Percentiles rank a stretch among this genome's conserved stretches.
Conservation (phyloP, 1,140 invertebrate species). For the Nymphalis io region DNA sequence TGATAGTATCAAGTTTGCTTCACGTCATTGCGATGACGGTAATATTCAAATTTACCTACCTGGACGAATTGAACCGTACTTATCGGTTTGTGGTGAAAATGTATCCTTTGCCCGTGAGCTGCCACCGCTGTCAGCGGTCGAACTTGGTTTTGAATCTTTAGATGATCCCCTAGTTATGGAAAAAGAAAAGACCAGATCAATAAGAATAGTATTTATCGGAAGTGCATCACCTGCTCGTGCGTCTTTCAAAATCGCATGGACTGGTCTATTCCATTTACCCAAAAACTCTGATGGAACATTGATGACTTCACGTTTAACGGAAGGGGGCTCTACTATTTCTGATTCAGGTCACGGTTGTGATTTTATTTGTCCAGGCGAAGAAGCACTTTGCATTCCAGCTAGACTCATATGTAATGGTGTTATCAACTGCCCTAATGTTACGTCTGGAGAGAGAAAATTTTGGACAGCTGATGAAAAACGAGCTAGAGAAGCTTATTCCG, state of each 20-base stretch:
- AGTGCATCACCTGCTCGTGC: constrained; percentile 89
- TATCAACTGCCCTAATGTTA: constrained; percentile 89
- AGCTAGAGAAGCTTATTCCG: constrained; percentile 78
- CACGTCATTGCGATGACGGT: constrained; percentile 90
- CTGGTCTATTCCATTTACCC: constrained; percentile 92
- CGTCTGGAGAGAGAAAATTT: constrained; percentile 64
- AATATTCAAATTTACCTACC: constrained; percentile 91
- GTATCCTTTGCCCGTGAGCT: constrained; percentile 88
- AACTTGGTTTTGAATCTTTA: constrained; percentile 84
- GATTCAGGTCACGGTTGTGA: constrained; percentile 83
- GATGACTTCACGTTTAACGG: constrained; percentile 86
- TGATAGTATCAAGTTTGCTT: constrained; percentile 91
- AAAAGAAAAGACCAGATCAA: constrained; percentile 81
- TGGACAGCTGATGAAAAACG: constrained; percentile 75
- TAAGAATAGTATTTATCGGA: constrained; percentile 86
- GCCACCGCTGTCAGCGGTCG: constrained; percentile 88
- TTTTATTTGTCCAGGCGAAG: constrained; percentile 91
- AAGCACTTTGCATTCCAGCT: constrained; percentile 89
- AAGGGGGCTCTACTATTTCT: constrained; percentile 68
- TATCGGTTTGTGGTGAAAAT: constrained; percentile 91
- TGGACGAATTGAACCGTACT: constrained; percentile 84
- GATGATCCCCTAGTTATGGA: constrained; percentile 81
- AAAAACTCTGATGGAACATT: constrained; percentile 90
- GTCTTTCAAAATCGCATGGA: constrained; percentile 93
- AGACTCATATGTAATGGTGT: constrained; percentile 92